A percentile compares a stretch with the other conserved stretches of the same genome.
Conservation (phyloP, 2,113 vertebrate species). For the Plectropomus leopardus region DNA sequence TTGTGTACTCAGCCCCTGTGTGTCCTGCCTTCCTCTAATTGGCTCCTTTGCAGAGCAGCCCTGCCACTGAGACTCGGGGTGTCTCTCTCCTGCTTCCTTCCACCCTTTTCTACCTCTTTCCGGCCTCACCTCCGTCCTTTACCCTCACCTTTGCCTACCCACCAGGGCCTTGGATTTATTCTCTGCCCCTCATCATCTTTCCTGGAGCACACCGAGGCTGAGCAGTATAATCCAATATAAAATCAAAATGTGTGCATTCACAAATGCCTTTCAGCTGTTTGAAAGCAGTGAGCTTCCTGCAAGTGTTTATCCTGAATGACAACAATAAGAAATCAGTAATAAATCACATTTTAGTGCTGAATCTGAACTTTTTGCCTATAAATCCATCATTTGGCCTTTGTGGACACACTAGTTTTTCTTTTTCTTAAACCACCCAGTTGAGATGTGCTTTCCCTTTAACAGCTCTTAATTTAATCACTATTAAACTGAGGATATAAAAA, state of each 20-base stretch:
- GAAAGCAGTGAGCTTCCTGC: too few species aligned
- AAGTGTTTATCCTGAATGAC: slow-evolving; percentile 15
- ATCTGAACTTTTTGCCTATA: not conserved
- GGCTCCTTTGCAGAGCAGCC: slow-evolving; percentile 58
- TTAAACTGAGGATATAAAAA: slow-evolving; percentile 1
- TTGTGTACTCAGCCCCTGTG: slow-evolving; percentile 51
- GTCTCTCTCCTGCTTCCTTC: slow-evolving; percentile 32
- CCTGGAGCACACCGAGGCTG: slow-evolving; percentile 6
- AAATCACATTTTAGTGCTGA: not conserved
- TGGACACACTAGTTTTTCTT: not conserved
- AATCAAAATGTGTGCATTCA: slow-evolving; percentile 3
- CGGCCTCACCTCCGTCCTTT: slow-evolving; percentile 41
- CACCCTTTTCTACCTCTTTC: slow-evolving; percentile 16
- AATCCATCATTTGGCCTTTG: slow-evolving; percentile 1
- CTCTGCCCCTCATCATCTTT: slow-evolving; percentile 22
- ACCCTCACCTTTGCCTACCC: slow-evolving; percentile 1
- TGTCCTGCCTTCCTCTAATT: slow-evolving; percentile 58
- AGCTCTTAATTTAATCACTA: not conserved
- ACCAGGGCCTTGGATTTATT: slow-evolving; percentile 3
- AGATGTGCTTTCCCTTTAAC: not conserved
- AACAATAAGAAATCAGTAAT: slow-evolving; percentile 4
- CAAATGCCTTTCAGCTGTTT: not conserved
- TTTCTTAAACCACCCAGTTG: not conserved
- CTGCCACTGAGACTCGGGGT: slow-evolving; percentile 40
- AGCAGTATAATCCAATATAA: not conserved